These are phyloP conservation scores for Horisme vitalbata DNA, from an alignment of 2,888 invertebrate genomes.

Conservation along the genomic window DNA sequence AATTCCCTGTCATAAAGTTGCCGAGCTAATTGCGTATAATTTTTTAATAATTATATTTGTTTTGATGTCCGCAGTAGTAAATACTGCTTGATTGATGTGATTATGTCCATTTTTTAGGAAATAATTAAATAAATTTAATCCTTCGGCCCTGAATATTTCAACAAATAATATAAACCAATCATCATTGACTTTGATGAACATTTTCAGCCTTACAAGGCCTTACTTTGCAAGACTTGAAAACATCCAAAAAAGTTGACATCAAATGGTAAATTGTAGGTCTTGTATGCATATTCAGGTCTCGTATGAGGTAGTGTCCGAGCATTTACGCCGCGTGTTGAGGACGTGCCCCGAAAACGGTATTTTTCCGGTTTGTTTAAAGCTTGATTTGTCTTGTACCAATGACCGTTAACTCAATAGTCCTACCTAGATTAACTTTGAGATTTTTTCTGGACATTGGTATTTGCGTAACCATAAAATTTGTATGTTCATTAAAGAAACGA, in stretches of 20 bases:
- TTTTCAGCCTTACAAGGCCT: background rate
- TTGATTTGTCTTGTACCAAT: conserved; percentile 55
- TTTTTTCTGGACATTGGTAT: conserved; percentile 12
- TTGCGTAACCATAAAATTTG: conserved; percentile 9
- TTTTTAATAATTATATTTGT: no score
- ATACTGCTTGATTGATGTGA: no score
- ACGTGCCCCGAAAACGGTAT: conserved; percentile 75
- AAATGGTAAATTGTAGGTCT: background rate
- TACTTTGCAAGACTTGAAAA: no score
- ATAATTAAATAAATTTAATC: conserved; percentile 15
- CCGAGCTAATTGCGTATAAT: no score
- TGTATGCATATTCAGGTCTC: conserved; percentile 52
- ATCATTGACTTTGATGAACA: conserved; percentile 37
- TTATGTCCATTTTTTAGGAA: conserved; percentile 11
- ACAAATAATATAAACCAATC: conserved; percentile 36
- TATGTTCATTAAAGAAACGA: no score
- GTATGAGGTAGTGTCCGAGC: conserved; percentile 54
- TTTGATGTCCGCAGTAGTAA: no score
- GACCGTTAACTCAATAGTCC: conserved; percentile 61
- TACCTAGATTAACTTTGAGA: conserved; percentile 30
- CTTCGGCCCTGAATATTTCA: conserved; percentile 32
- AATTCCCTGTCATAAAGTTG: no score
- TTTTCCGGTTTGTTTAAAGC: conserved; percentile 69
- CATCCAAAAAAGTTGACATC: background rate
- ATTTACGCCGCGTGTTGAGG: conserved; percentile 48